These are phyloP conservation scores for Periplaneta americana DNA, from an alignment of 1,140 invertebrate species.

Conservation along the genomic window DNA sequence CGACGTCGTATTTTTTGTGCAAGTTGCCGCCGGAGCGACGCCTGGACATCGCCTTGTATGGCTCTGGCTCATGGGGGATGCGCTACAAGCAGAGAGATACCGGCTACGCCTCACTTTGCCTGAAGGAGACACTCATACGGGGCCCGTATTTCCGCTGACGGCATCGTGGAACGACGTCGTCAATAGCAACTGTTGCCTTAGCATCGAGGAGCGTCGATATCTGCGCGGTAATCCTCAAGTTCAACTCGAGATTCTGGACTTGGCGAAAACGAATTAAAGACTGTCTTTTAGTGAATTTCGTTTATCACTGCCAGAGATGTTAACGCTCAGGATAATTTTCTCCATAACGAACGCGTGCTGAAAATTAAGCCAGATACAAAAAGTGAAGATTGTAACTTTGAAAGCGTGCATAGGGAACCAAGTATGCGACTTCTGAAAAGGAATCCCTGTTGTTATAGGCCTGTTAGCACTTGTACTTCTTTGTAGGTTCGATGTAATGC, in stretches of 20 bases:
- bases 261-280: neutral
- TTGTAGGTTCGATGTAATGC: too few relatives aligned
- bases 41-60: neutral
- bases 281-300: too few relatives aligned
- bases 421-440: too few relatives aligned
- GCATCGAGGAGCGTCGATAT: neutral
- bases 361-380: too few relatives aligned
- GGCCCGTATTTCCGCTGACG: neutral
- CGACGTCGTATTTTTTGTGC: neutral
- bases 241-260: neutral
- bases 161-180: neutral
- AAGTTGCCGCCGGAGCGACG: neutral
- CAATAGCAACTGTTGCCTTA: neutral
- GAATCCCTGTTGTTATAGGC: too few relatives aligned
- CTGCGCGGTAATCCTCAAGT: neutral
- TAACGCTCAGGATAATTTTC: too few relatives aligned
- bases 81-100: neutral
- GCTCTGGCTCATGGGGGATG: conserved; percentile 2
- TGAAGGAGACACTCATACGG: neutral
- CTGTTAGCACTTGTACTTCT: too few relatives aligned
- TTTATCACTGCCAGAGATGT: too few relatives aligned
- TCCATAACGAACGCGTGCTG: too few relatives aligned
- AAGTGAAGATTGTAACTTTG: too few relatives aligned
- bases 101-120: neutral
- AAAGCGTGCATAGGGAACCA: too few relatives aligned